These are phyloP conservation scores for Tipula confusa DNA, from an alignment of 2,888 invertebrate species.

Conservation along the genomic window DNA sequence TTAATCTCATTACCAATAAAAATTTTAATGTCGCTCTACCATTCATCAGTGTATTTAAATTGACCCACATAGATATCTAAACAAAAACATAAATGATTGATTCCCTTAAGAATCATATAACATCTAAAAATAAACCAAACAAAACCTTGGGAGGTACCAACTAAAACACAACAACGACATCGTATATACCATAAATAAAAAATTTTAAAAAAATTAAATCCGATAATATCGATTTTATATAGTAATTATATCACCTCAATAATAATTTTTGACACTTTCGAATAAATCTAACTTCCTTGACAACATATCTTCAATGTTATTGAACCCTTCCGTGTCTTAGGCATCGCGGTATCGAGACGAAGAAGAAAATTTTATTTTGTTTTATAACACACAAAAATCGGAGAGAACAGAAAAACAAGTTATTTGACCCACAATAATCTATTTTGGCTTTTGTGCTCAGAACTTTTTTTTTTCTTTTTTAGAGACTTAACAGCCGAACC, in stretches of 20 bases:
- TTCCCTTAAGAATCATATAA: neutral
- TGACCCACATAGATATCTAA: neutral
- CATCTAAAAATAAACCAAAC: neutral
- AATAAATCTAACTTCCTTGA: conserved; percentile 25
- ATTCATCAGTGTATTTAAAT: no score
- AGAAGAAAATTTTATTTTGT: neutral
- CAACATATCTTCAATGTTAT: conserved; percentile 3
- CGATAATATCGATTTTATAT: conserved; percentile 20
- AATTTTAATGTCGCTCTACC: no score
- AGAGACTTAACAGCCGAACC: neutral
- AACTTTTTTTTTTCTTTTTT: neutral
- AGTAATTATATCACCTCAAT: conserved; percentile 25
- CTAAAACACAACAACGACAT: neutral
- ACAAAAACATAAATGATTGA: neutral
- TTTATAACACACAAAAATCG: conserved; percentile 26
- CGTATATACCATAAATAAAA: neutral
- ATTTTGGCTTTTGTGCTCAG: neutral
- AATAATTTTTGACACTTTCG: conserved; percentile 20
- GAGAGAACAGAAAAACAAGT: conserved; percentile 15
- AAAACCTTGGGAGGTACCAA: neutral
- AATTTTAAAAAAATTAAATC: neutral
- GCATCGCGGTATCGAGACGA: neutral
- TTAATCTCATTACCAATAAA: no score
- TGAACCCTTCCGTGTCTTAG: conserved; percentile 9
- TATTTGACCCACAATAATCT: conserved; percentile 29